phyloP scores from a whole-genome alignment of 2,113 vertebrate genomes.

The Bambusicola thoracicus region DNA sequence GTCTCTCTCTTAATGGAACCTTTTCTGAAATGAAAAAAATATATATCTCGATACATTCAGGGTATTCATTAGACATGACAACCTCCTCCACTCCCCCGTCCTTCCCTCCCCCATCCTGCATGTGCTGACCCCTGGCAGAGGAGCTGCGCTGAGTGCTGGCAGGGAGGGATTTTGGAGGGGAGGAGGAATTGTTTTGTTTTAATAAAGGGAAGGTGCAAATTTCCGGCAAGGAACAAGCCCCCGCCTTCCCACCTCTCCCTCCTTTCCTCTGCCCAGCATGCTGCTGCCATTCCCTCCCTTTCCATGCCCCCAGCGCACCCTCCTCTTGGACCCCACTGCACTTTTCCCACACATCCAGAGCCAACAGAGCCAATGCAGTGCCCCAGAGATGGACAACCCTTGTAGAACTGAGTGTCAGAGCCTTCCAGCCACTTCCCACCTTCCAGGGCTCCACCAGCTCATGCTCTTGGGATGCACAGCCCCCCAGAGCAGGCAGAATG shows the following conservation, averaged over 20 bases:
- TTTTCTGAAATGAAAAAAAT: slow-evolving; percentile 72
- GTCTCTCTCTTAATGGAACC: slow-evolving; percentile 73
- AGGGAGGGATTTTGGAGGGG: slow-evolving; percentile 25
- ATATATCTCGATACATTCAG: slow-evolving; percentile 67
- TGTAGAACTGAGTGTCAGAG: neutral
- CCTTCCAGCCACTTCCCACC: neutral
- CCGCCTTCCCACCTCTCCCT: neutral
- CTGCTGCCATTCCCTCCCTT: neutral
- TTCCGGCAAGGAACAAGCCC: neutral
- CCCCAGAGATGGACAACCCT: neutral
- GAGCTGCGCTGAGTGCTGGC: neutral
- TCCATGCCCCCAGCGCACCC: accelerated
- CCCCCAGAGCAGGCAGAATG: neutral
- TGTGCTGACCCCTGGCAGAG: slow-evolving; percentile 48
- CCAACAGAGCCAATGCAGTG: accelerated
- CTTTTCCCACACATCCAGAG: accelerated
- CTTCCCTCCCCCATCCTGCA: neutral
- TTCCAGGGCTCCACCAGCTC: neutral
- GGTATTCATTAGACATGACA: slow-evolving; percentile 72
- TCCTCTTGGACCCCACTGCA: neutral
- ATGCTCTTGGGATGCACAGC: accelerated
- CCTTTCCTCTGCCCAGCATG: neutral
- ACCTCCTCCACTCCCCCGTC: slow-evolving; percentile 40
- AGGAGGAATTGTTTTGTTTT: slow-evolving; percentile 28
- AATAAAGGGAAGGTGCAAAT: neutral